Percentiles rank a stretch among this genome's conserved stretches.
Evolutionary conservation across 2,113 vertebrate genomes (phyloP).

Genomic region (Lagopus muta): DNA sequence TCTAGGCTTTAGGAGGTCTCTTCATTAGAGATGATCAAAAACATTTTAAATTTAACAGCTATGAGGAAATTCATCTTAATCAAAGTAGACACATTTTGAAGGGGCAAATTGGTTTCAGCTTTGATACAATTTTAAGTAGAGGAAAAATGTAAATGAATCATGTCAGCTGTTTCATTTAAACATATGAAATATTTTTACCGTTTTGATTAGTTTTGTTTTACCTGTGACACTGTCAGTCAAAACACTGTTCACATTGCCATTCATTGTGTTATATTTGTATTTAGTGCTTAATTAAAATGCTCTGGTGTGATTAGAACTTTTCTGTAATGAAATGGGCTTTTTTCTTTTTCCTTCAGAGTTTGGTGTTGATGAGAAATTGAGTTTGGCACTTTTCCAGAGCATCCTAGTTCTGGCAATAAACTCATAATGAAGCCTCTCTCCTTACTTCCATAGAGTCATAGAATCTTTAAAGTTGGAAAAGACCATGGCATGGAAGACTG

Average conservation of each 20-base stretch:
- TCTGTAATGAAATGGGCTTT: neutral
- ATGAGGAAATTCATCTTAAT: conserved; percentile 21
- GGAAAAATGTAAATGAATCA: neutral
- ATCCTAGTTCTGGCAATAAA: neutral
- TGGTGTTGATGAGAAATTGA: neutral
- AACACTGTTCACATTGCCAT: neutral
- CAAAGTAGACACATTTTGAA: neutral
- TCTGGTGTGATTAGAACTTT: neutral
- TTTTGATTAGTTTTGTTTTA: neutral
- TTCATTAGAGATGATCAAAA: conserved; percentile 35
- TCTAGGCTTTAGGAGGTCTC: neutral
- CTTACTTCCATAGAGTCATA: neutral
- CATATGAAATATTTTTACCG: neutral
- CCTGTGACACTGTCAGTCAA: neutral
- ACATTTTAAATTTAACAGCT: neutral
- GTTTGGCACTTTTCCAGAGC: neutral
- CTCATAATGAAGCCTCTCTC: neutral
- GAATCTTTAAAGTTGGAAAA: too few species aligned
- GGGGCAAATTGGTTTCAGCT: conserved; percentile 24
- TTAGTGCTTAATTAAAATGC: neutral
- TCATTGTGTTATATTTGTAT: neutral
- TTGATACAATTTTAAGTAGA: conserved; percentile 7
- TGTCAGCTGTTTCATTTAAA: neutral
- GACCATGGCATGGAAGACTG: neutral
- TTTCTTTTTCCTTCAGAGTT: neutral